Base-by-base conservation (phyloP, 64 coral and sea anemone species). In the Hydrozoanthus tunicans region DNA sequence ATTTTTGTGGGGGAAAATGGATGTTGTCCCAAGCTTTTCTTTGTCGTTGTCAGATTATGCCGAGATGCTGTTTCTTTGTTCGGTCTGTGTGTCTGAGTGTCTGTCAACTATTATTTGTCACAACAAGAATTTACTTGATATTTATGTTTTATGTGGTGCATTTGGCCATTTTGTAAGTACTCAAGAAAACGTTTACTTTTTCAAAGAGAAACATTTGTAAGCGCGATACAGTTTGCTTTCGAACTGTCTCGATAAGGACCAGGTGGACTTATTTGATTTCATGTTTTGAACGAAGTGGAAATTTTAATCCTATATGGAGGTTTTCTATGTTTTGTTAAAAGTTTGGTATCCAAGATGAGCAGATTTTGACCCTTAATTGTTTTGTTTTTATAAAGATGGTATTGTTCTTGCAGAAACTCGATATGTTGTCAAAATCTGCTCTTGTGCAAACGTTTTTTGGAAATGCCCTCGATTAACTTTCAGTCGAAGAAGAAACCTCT, bases 21-120 rank as follows among this genome's bases (percentile, higher is more conserved):
- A 51, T 58, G 53, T 70, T 71, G 9, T 60, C 20, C 26, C 20
- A 70, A 58, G 10, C 9, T 56, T 20, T 57, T 7, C 4, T 70
- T 69, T 84, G 81, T 84, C 77, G 12, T 60, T 81, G 26, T 81
- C 13, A 56, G 11, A 88, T 27, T 70, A 32, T 11, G 68, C 67
- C 68, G 64, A 71, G 55, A 57, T 67, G 52, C 14, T 85, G 52
- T 56, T 85, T 85, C 82, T 64, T 68, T 43, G 32, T 43, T 43
- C 32, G 32, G 64, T 12, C 82, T 43, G 13, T 54, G 51, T 55
- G 27, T 81, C n/a, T 62, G 11, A 58, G 4, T 70, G 26, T 72
- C n/a, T 88, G 55, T 20, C n/a, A 88, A 75, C 12, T 51, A 86
- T 73, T 54, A 12, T 88, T 75, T 59, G 24, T 6, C 70, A 13